A percentile compares a stretch with the other conserved stretches of the same genome.
Evolutionary conservation across 1,140 invertebrate genomes (phyloP).

Genomic region (Trinorchestia longiramus): DNA sequence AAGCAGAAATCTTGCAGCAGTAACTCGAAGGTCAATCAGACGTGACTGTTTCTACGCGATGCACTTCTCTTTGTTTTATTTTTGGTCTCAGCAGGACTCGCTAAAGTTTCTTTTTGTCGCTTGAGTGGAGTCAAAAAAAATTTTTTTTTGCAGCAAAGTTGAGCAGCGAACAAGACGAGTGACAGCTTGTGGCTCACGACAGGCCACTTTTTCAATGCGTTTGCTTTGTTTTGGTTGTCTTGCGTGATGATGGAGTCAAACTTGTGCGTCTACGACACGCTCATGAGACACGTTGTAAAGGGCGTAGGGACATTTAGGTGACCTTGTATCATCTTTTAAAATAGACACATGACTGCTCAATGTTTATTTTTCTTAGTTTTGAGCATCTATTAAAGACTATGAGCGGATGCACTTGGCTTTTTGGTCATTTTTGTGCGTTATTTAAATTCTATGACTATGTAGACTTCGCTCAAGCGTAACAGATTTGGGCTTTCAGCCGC

Average conservation of each 20-base stretch:
- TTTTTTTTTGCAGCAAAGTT: not conserved
- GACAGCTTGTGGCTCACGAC: not conserved
- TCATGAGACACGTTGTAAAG: not conserved
- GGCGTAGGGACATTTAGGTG: not conserved
- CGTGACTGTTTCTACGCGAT: not conserved
- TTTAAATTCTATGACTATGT: not conserved
- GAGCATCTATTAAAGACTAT: no score
- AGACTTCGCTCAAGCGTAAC: not conserved
- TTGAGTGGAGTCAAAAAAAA: not conserved
- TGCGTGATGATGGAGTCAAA: not conserved
- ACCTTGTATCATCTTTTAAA: not conserved
- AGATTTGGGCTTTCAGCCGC: not conserved
- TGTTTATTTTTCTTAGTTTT: no score
- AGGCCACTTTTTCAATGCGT: not conserved
- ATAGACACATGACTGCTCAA: not conserved
- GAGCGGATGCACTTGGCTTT: no score
- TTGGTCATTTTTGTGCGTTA: not conserved
- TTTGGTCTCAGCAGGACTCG: not conserved
- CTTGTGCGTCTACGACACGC: not conserved
- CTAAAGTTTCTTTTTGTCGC: conserved; percentile 6
- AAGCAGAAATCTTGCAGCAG: not conserved
- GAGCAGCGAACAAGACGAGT: not conserved
- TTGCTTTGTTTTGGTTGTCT: not conserved
- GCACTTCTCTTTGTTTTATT: not conserved
- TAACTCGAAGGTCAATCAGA: not conserved